phyloP scores from a whole-genome alignment of 2,888 invertebrate species.

The Ectemnius cavifrons region DNA sequence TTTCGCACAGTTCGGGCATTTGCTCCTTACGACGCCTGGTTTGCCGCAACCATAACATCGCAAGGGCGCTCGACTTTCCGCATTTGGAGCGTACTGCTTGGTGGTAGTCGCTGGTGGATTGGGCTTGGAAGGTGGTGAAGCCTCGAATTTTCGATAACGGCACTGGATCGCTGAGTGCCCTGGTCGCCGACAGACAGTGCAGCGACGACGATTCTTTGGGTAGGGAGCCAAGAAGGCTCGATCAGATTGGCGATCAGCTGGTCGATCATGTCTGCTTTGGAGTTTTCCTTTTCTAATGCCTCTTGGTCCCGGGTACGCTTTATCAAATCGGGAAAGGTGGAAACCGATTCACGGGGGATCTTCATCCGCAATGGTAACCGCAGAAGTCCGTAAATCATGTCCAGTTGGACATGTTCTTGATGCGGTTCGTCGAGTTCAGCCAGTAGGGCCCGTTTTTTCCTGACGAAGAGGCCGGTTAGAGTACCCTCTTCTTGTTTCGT shows the following conservation, averaged over 20 bases:
- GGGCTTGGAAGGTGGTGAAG: too few species aligned
- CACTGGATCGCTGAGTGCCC: not conserved
- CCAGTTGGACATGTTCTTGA: not conserved
- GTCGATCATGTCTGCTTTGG: not conserved
- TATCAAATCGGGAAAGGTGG: not conserved
- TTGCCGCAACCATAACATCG: slow-evolving; percentile 16
- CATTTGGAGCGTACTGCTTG: not conserved
- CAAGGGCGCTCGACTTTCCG: not conserved
- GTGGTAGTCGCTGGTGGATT: not conserved
- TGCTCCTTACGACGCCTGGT: not conserved
- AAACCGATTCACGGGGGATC: not conserved
- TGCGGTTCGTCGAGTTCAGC: not conserved
- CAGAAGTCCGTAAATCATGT: slow-evolving; percentile 12
- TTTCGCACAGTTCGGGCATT: not conserved
- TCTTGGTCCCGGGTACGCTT: not conserved
- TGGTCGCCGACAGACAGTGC: not conserved
- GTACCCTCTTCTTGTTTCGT: not conserved
- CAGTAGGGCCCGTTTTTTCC: not conserved
- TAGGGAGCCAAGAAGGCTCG: not conserved
- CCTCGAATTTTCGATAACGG: not conserved
- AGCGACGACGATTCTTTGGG: not conserved
- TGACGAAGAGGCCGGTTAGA: not conserved
- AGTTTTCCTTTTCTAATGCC: not conserved
- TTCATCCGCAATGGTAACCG: not conserved
- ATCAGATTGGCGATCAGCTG: not conserved